Base-by-base conservation (phyloP, 1,140 invertebrate species). In the Penaeus chinensis region DNA sequence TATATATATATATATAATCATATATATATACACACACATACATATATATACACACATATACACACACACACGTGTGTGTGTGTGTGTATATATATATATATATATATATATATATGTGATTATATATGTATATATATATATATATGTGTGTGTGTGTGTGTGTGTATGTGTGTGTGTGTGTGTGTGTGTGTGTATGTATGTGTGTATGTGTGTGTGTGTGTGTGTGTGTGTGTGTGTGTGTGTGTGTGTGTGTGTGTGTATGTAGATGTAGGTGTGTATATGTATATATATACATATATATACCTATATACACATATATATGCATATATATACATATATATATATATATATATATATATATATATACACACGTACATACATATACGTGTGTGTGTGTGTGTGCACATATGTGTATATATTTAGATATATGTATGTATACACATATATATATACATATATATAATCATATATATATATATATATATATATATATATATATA, bases 401-500 rank as follows among this genome's bases (percentile, higher is more conserved):
- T 71, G n/a, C 32, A 71, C n/a, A 71, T 24, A 71, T 71, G 24
- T 71, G 3, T 24, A 71, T 71, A 71, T 27, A 24, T 71, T 2
- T 71, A 24, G 16, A 27, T 24, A 71, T 71, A 27, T 24, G 24
- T 71, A 27, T 71, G 24, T 24, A 27, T 71, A 71, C 24, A 27
- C 24, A 71, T 71, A 27, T 24, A 71, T 71, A 71, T 24, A 71
- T 71, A 4, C 24, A 71, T 24, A 71, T 71, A 71, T 71, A 74
- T 74, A 74, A n/a, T n/a, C 24, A 74, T 13, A 74, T 74, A 74
- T 0, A 74, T 74, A 32, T 74, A 74, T 27, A 74, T 27, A 74
- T 74, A 74, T 27, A 74, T 74, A 74, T 32, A 74, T 74, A 74
- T 13, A 74, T 74, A 74, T 74, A 74, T 27, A 74, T 74, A 74